These are phyloP conservation scores for Mellilla xanthometata DNA, from an alignment of 2,888 invertebrate species.

Conservation along the genomic window DNA sequence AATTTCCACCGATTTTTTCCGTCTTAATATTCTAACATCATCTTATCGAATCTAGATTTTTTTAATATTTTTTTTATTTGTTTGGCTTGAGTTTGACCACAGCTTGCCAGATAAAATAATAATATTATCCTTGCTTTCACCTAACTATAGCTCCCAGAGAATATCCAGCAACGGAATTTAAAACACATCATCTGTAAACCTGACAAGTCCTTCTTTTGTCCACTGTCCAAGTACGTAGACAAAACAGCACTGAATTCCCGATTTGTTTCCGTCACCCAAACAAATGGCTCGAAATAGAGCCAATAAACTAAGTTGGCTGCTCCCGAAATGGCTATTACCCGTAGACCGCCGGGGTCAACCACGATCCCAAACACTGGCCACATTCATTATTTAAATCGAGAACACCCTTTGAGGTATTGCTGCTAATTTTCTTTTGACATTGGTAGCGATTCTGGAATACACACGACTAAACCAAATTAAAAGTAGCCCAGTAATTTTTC, in stretches of 20 bases:
- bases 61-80: no score
- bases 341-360: slow-evolving; percentile 54
- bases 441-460: neutral
- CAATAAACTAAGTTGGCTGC: slow-evolving; percentile 67
- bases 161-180: no score
- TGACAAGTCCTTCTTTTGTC: slow-evolving; percentile 21
- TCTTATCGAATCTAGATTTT: no score
- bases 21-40: no score
- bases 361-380: slow-evolving; percentile 30
- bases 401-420: slow-evolving; percentile 47
- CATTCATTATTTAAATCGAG: slow-evolving; percentile 72
- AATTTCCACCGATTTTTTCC: no score
- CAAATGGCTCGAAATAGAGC: slow-evolving; percentile 54
- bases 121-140: no score
- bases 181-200: no score
- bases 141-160: no score
- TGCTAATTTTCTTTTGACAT: slow-evolving; percentile 46
- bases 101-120: no score
- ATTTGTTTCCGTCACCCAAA: slow-evolving; percentile 45
- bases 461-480: no score
- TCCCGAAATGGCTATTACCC: slow-evolving; percentile 73
- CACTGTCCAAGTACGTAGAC: slow-evolving; percentile 39
- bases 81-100: no score
- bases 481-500: no score
- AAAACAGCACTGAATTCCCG: slow-evolving; percentile 45